Base-by-base conservation (phyloP, 2,797 vertebrate genomes). In the Tiaroga cobitis region DNA sequence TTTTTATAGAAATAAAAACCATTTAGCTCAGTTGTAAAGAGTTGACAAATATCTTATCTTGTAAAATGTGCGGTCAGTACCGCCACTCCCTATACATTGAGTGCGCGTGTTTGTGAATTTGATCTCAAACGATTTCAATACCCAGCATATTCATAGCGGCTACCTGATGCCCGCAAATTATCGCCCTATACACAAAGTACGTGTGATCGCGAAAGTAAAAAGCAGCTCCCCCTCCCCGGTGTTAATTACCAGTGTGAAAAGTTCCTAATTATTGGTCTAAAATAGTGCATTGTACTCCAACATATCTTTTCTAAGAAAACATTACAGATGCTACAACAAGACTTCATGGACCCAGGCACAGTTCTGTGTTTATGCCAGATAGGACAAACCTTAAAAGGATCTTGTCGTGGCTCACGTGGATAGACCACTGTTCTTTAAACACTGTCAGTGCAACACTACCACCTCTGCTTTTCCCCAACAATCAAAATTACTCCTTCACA, bases 401-500 rank as follows among this genome's bases (percentile, higher is more conserved):
- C 26, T 37, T 63, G 37, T 29, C 26, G 3, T 54, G 37, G 21
- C n/a, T 80, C 59, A 56, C 13, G 26, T 54, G 29, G 61, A 56
- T 73, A 24, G 32, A 80, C n/a, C 37, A 56, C 61, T 59, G 77
- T 65, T 76, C 56, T 75, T 77, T 68, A 79, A 18, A 32, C 78
- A 78, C 56, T 73, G 77, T 87, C 77, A 84, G 56, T 75, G 80
- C 83, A 83, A 34, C 67, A 81, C 46, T 74, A n/a, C 77, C 61
- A 24, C 63, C n/a, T 78, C 82, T 84, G 46, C 82, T 78, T 84
- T 75, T 51, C 11, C 34, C 37, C 6, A 56, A 43, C 65, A 56
- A 43, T 84, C 82, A 78, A 34, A 84, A 70, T 41, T 70, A 59
- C 65, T 56, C 61, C 24, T 81, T 51, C 80, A 56, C 76, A 69